Conservation (phyloP, 2,113 vertebrate genomes). For the Phylloscopus trochilus region DNA sequence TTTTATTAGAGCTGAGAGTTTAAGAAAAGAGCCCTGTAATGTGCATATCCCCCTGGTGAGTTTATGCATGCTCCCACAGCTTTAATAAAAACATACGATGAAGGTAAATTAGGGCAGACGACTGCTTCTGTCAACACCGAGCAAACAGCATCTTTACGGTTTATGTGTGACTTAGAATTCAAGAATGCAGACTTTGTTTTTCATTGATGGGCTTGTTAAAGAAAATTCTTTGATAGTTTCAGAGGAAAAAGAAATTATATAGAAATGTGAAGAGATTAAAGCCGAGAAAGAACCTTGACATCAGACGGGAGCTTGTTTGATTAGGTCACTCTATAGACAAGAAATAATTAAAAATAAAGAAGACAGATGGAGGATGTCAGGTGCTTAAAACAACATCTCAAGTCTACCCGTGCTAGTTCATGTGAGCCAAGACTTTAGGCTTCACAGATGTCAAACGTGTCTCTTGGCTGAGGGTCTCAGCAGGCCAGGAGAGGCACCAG, state of each 20-base stretch:
- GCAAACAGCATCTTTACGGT: conserved; percentile 59
- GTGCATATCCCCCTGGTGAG: conserved; percentile 35
- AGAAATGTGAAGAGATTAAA: conserved; percentile 59
- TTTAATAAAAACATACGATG: conserved; percentile 67
- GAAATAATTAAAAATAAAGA: conserved; percentile 62
- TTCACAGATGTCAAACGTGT: conserved; percentile 1
- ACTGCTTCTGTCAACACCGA: conserved; percentile 59
- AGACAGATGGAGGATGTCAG: conserved; percentile 58
- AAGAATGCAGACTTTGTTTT: conserved; percentile 64
- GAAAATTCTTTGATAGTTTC: conserved; percentile 51
- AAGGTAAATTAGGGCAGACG: conserved; percentile 69
- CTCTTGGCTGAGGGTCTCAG: conserved; percentile 38
- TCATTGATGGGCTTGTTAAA: conserved; percentile 54
- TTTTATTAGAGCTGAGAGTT: conserved; percentile 23
- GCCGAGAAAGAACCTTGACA: conserved; percentile 48
- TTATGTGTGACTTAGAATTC: conserved; percentile 50
- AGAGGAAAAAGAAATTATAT: conserved; percentile 47
- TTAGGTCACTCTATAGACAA: conserved; percentile 51
- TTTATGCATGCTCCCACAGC: conserved; percentile 64
- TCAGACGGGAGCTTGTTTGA: conserved; percentile 52
- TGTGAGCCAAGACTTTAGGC: conserved; percentile 27
- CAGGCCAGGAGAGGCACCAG: neutral
- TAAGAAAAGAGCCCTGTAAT: conserved; percentile 38
- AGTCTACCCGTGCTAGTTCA: neutral
- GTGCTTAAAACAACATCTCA: conserved; percentile 35